Conservation (phyloP, 2,797 vertebrate genomes). For the Chromobotia macracanthus region DNA sequence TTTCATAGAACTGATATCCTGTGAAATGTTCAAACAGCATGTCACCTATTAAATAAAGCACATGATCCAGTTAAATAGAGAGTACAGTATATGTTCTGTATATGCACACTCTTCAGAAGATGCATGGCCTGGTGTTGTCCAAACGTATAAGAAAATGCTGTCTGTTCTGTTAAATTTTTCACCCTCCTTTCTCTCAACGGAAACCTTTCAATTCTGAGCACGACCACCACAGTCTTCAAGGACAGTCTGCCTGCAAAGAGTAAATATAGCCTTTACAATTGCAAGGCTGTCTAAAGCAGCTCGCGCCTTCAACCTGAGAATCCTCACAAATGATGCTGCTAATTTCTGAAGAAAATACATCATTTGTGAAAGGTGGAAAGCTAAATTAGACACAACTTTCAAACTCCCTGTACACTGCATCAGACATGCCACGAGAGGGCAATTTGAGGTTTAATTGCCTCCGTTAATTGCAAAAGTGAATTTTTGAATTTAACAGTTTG, state of each 20-base stretch:
- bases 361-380: constrained; percentile 1
- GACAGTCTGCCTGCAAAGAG: constrained; percentile 44
- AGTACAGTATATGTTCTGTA: not conserved
- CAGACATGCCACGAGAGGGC: not conserved
- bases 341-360: constrained; percentile 18
- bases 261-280: constrained; percentile 58
- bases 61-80: not conserved
- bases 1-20: not conserved
- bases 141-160: not conserved
- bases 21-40: not conserved
- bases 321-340: constrained; percentile 28
- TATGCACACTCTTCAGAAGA: constrained; percentile 6
- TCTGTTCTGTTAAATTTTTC: constrained; percentile 7
- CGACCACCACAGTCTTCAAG: constrained; percentile 47
- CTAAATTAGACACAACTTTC: not conserved
- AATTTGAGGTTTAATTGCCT: not conserved
- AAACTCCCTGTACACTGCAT: not conserved
- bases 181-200: constrained; percentile 10
- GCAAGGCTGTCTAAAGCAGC: constrained; percentile 34
- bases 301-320: constrained; percentile 23
- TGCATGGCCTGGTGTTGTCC: not conserved
- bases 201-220: constrained; percentile 46
- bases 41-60: not conserved
- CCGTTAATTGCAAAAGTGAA: not conserved
- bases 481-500: not conserved